These are phyloP conservation scores for Xenus cinereus DNA, from an alignment of 2,113 vertebrate genomes.

Conservation along the genomic window DNA sequence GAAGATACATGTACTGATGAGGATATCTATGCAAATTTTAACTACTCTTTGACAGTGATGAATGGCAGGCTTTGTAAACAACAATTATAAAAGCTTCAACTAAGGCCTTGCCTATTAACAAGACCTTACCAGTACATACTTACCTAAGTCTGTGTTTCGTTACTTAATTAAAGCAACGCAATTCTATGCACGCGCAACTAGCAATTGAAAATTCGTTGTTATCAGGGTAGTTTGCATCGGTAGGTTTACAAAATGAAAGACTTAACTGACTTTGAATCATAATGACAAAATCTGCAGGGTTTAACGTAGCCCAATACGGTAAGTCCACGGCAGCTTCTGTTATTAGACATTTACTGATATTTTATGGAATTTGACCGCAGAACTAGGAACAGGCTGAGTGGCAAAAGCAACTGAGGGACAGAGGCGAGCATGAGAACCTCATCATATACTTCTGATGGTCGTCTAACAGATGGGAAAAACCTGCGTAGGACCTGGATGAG, in stretches of 20 bases:
- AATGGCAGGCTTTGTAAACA: conserved; percentile 23
- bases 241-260: neutral
- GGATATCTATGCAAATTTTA: neutral
- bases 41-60: neutral
- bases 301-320: rapidly evolving
- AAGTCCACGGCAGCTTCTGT: neutral
- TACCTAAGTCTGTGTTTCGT: neutral
- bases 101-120: neutral
- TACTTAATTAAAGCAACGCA: neutral
- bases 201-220: neutral
- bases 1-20: neutral
- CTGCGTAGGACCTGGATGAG: neutral
- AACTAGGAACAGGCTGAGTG: neutral
- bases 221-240: neutral
- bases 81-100: conserved; percentile 17
- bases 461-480: neutral
- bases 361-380: neutral
- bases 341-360: neutral
- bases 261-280: neutral
- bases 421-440: neutral
- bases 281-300: neutral
- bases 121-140: neutral
- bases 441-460: rapidly evolving
- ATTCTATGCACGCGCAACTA: neutral
- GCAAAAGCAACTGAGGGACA: neutral